phyloP scores from a whole-genome alignment of 92 coral and sea anemone genomes.

The Porites lobata region DNA sequence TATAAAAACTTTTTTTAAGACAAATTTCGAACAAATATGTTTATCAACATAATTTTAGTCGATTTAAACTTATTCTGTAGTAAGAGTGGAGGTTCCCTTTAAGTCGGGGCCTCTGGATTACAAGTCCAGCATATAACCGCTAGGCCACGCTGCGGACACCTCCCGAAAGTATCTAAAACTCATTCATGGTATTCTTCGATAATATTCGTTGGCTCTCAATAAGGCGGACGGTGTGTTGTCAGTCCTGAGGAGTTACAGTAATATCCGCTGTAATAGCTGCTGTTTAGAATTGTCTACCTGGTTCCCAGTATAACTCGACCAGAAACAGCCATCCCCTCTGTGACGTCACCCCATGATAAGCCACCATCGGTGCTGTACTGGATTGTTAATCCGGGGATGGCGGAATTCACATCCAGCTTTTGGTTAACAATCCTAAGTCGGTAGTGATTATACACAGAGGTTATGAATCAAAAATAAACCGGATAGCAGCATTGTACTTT shows the following conservation, averaged over 20 bases:
- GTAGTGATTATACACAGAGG: not conserved
- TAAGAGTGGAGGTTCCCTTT: too few relatives aligned
- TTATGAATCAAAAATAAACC: not conserved
- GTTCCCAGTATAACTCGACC: slow-evolving; percentile 85
- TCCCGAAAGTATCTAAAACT: too few relatives aligned
- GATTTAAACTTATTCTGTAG: too few relatives aligned
- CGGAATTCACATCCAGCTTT: slow-evolving; percentile 77
- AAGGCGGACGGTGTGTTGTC: not conserved
- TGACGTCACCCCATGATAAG: slow-evolving; percentile 89
- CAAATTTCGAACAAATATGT: too few relatives aligned
- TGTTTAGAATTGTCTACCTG: slow-evolving; percentile 51
- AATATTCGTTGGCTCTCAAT: too few relatives aligned
- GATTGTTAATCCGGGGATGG: slow-evolving; percentile 87
- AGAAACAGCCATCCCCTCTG: slow-evolving; percentile 63
- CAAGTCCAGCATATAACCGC: too few relatives aligned
- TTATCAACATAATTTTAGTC: too few relatives aligned
- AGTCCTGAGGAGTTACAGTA: not conserved
- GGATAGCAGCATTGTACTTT: not conserved
- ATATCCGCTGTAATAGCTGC: not conserved
- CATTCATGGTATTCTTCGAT: too few relatives aligned
- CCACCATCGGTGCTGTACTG: slow-evolving; percentile 84
- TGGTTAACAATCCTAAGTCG: slow-evolving; percentile 68
- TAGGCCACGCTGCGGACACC: too few relatives aligned
- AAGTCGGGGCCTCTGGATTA: too few relatives aligned
- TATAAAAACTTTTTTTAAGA: too few relatives aligned